These are phyloP conservation scores for Poecile atricapillus DNA, from an alignment of 2,113 vertebrate species.

Conservation along the genomic window DNA sequence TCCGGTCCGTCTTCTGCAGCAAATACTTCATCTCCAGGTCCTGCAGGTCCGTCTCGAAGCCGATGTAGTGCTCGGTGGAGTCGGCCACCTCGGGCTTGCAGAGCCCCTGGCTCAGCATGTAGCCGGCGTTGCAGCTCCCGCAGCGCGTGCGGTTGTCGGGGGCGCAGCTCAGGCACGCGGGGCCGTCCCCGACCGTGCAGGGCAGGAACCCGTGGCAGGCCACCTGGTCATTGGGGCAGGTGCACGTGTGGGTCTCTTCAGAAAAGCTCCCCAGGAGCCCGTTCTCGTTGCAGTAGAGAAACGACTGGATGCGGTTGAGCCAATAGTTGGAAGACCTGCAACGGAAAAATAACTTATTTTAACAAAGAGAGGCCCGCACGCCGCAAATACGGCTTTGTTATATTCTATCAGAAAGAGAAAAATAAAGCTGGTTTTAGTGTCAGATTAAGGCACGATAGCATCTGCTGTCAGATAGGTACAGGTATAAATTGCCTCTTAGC, in stretches of 20 bases:
- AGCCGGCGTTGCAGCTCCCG: slow-evolving; percentile 88
- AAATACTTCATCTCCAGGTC: slow-evolving; percentile 92
- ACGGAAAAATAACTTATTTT: not conserved
- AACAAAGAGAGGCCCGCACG: not conserved
- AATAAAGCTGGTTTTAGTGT: not conserved
- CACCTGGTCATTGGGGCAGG: slow-evolving; percentile 87
- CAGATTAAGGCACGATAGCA: not conserved
- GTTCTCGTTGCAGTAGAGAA: slow-evolving; percentile 95
- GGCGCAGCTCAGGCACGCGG: slow-evolving; percentile 82
- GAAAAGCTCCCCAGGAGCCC: slow-evolving; percentile 92
- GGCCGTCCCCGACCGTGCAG: slow-evolving; percentile 84
- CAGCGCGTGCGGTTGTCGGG: slow-evolving; percentile 92
- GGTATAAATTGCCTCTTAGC: not conserved
- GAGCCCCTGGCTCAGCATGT: slow-evolving; percentile 85
- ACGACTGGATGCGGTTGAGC: slow-evolving; percentile 91
- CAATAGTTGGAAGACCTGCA: slow-evolving; percentile 88
- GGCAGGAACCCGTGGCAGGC: slow-evolving; percentile 84
- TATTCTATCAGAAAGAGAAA: not conserved
- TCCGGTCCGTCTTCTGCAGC: slow-evolving; percentile 87
- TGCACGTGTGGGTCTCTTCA: slow-evolving; percentile 89
- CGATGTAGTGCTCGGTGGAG: slow-evolving; percentile 93
- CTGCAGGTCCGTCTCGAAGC: slow-evolving; percentile 94
- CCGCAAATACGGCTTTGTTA: not conserved
- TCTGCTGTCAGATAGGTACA: not conserved
- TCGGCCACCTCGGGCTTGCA: slow-evolving; percentile 94